Conservation (phyloP, 2,113 vertebrate species). For the Dromas ardeola region DNA sequence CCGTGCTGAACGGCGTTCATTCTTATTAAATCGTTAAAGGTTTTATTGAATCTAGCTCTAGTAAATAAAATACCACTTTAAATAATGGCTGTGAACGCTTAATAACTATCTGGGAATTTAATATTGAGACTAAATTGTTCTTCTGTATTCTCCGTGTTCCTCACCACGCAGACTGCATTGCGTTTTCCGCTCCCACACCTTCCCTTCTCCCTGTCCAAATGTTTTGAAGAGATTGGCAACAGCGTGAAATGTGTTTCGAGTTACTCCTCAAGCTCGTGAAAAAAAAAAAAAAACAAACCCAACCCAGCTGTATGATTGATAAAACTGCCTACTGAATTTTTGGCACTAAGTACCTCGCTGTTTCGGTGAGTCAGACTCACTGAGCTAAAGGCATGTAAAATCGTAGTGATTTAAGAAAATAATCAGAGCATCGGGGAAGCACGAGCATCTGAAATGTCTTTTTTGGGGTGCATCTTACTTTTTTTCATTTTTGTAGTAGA, state of each 20-base stretch:
- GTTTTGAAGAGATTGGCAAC: neutral
- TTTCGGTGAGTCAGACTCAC: neutral
- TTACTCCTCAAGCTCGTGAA: neutral
- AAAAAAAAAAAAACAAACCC: neutral
- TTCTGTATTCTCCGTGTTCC: neutral
- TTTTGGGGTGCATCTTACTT: neutral
- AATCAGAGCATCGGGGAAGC: fast-evolving
- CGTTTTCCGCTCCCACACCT: neutral
- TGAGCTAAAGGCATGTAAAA: neutral
- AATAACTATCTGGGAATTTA: neutral
- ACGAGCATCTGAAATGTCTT: neutral
- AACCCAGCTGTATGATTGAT: neutral
- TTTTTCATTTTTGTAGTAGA: neutral
- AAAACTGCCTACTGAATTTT: neutral
- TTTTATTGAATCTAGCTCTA: neutral
- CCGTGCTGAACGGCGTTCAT: fast-evolving
- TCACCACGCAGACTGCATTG: neutral
- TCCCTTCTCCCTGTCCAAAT: neutral
- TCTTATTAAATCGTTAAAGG: neutral
- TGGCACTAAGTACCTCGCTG: fast-evolving
- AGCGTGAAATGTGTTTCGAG: neutral
- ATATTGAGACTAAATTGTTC: neutral
- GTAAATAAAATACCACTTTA: neutral
- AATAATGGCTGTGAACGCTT: neutral
- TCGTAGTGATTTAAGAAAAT: neutral